Evolutionary conservation across 2,113 vertebrate genomes (phyloP), one percentile per base, ranked within the genome.

Genomic region (Paracanthobrama guichenoti): DNA sequence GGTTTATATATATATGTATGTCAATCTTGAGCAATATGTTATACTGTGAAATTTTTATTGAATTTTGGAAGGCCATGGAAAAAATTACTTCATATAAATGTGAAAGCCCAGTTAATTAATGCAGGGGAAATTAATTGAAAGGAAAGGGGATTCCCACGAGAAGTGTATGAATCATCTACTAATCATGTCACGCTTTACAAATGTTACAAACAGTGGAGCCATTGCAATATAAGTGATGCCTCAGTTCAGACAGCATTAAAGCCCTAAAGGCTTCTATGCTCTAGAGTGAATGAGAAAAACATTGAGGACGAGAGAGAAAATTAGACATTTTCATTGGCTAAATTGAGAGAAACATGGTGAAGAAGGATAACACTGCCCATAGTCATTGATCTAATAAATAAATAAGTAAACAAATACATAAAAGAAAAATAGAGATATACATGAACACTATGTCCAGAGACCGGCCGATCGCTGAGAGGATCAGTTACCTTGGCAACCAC

Each of bases 371-470:
- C 83, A 74, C 77, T 64, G 12, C 6, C 18, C 16, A 42, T 4
- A 48, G n/a, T 20, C 62, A 81, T 22, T 10, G 26, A 81, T 84
- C 79, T 84, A 77, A 83, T 86, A 87, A 1, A 85, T 86, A 88
- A 1, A 71, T 5, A 1, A 28, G 78, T 74, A 85, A 81, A 67
- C 16, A 64, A 64, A 79, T 79, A 79, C n/a, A 46, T 64, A 66
- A 28, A 79, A 79, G 39, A 9, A 12, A 79, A 7, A 64, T 13
- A 28, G 28, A 48, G 22, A n/a, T n/a, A 14, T 39, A 50, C 16
- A 64, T 44, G 22, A 6, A 76, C 3, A 22, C 18, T 44, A 79
- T 24, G 12, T 39, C 20, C 46, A 42, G 35, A 55, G 46, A 31
- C 42, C 31, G 35, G 50, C n/a, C 16, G 14, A 50, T 72, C 2